These are phyloP conservation scores for Jaculus jaculus DNA, from an alignment of 2,113 vertebrate genomes.

Conservation along the genomic window DNA sequence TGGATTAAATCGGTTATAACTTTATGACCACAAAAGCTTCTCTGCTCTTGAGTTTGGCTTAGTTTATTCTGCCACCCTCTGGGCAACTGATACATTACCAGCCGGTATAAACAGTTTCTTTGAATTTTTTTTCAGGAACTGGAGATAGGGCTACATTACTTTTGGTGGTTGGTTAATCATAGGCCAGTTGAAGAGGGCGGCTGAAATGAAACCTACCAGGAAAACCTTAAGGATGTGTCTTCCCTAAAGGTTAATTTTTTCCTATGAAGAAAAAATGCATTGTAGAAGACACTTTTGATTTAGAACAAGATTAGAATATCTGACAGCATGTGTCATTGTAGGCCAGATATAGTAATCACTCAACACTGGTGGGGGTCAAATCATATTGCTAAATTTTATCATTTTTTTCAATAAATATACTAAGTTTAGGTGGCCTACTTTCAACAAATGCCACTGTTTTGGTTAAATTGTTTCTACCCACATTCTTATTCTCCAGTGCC, in stretches of 20 bases:
- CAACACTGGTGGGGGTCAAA: background rate
- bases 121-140: conserved; percentile 27
- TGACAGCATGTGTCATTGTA: background rate
- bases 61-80: background rate
- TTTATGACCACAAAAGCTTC: conserved; percentile 15
- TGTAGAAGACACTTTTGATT: conserved; percentile 53
- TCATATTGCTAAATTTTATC: background rate
- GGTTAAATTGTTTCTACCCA: background rate
- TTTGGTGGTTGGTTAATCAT: background rate
- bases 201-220: background rate
- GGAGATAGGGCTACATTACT: background rate
- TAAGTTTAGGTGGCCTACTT: conserved; percentile 45
- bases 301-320: conserved; percentile 44
- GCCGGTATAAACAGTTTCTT: no score
- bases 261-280: background rate
- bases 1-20: background rate
- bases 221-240: background rate
- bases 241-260: conserved; percentile 37
- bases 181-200: background rate
- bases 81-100: background rate
- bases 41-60: conserved; percentile 15
- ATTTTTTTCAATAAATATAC: conserved; percentile 24
- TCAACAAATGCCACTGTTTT: background rate
- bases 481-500: background rate
- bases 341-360: background rate